Percentiles rank a stretch among this genome's conserved stretches.
Conservation (phyloP, 2,888 invertebrate genomes). For the Malacosoma neustria region DNA sequence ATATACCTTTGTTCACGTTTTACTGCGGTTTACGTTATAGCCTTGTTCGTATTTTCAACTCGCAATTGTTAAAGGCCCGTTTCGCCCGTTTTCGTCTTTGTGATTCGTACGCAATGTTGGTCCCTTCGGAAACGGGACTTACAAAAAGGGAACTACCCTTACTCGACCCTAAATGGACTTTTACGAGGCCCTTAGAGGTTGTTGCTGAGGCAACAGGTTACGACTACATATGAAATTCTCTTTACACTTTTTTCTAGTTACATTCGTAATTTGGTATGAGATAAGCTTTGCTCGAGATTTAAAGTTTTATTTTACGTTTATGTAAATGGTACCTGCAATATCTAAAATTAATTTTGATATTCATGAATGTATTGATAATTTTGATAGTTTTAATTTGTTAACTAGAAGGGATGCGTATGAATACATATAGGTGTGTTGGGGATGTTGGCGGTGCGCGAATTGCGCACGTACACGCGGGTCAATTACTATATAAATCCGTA, state of each 20-base stretch:
- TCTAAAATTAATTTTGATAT: no score
- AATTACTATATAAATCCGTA: slow-evolving; percentile 68
- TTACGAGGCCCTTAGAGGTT: slow-evolving; percentile 30
- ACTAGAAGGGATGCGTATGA: slow-evolving; percentile 28
- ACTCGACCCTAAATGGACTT: slow-evolving; percentile 27
- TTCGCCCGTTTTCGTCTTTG: slow-evolving; percentile 27
- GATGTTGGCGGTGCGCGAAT: slow-evolving; percentile 38
- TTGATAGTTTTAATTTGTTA: no score
- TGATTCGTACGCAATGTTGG: slow-evolving; percentile 27
- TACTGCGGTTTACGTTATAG: slow-evolving; percentile 22
- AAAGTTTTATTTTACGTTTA: no score
- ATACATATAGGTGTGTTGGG: slow-evolving; percentile 43
- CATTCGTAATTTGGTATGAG: neutral
- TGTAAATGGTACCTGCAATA: no score
- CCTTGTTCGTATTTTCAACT: slow-evolving; percentile 20
- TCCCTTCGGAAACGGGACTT: slow-evolving; percentile 23
- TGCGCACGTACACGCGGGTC: slow-evolving; percentile 60
- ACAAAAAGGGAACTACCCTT: slow-evolving; percentile 27
- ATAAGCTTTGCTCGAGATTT: no score
- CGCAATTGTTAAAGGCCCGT: slow-evolving; percentile 23
- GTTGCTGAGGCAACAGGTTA: slow-evolving; percentile 35
- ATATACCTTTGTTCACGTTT: slow-evolving; percentile 23
- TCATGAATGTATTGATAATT: no score
- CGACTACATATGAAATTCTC: slow-evolving; percentile 15
- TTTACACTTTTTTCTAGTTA: slow-evolving; percentile 1